phyloP scores from a whole-genome alignment of 2,888 invertebrate genomes.

The Lypha dubia region DNA sequence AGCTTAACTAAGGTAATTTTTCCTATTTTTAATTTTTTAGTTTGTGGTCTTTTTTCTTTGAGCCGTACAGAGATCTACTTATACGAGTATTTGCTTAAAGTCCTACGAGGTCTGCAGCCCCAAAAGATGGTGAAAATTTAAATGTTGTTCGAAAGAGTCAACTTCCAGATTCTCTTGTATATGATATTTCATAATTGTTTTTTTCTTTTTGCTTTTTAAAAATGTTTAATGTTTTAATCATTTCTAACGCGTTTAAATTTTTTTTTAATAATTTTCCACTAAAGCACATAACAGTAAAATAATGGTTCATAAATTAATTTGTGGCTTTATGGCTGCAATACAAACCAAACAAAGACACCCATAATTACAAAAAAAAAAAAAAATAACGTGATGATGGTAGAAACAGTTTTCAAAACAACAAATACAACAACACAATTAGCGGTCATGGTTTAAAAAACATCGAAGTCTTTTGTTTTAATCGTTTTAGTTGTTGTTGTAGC shows the following conservation, averaged over 20 bases:
- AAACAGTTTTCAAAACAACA: not conserved
- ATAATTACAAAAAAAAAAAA: not conserved
- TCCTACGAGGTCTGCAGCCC: too few species aligned
- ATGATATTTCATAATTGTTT: not conserved
- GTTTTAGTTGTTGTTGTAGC: not conserved
- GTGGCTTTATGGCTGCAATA: constrained; percentile 34
- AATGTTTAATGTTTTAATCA: not conserved
- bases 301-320: not conserved
- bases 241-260: not conserved
- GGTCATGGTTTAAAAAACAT: constrained; percentile 25
- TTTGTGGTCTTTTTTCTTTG: too few species aligned
- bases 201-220: not conserved
- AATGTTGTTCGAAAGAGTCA: too few species aligned
- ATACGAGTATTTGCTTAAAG: too few species aligned
- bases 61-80: too few species aligned
- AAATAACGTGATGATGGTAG: not conserved
- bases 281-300: not conserved
- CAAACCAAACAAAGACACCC: not conserved
- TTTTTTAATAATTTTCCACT: not conserved
- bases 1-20: too few species aligned
- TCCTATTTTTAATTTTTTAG: too few species aligned
- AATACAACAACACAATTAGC: constrained; percentile 28
- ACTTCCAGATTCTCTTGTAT: too few species aligned
- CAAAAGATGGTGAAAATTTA: too few species aligned
- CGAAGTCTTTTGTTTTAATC: not conserved